Conservation (phyloP, 2,888 invertebrate genomes). For the Xylota sylvarum region DNA sequence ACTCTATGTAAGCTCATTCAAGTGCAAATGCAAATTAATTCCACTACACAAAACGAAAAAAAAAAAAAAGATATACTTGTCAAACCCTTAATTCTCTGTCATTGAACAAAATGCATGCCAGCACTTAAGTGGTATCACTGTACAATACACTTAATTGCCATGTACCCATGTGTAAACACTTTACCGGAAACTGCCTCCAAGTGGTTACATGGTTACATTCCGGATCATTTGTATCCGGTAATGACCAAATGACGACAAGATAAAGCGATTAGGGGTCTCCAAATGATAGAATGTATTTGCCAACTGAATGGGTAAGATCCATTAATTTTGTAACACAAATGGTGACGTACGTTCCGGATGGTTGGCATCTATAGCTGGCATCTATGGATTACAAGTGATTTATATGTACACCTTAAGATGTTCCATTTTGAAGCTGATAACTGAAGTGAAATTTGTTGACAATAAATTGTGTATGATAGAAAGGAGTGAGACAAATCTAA, state of each 20-base stretch:
- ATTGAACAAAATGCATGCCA: background rate
- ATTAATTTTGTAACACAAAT: background rate
- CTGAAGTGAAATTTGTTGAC: background rate
- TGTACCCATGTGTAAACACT: background rate
- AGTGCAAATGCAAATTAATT: too few relatives aligned
- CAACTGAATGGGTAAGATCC: background rate
- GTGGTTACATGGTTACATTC: background rate
- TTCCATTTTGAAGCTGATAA: background rate
- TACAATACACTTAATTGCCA: background rate
- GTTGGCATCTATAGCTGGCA: background rate
- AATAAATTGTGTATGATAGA: background rate
- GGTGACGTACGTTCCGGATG: background rate
- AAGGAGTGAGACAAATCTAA: background rate
- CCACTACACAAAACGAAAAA: too few relatives aligned
- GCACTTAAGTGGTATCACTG: background rate
- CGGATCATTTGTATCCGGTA: background rate
- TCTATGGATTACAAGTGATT: conserved; percentile 4
- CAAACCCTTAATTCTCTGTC: background rate
- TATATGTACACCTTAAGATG: background rate
- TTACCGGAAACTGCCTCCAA: background rate
- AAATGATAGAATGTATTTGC: background rate
- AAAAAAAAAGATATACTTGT: too few relatives aligned
- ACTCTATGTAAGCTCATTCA: too few relatives aligned
- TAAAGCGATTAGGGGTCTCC: background rate
- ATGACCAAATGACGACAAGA: background rate